These are phyloP conservation scores for Vanessa cardui DNA, from an alignment of 2,888 invertebrate genomes.

Conservation along the genomic window DNA sequence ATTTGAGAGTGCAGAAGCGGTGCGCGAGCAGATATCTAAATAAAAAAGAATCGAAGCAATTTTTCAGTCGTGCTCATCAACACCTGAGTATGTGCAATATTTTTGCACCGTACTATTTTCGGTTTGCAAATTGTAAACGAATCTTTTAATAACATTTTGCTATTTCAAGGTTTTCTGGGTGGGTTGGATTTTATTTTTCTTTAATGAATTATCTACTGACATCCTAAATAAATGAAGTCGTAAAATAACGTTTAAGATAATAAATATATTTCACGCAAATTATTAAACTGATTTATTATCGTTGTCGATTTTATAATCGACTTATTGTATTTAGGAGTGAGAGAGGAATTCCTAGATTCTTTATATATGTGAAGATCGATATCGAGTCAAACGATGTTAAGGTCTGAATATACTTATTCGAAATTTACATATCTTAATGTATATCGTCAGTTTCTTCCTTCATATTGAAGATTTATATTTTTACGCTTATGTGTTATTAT, in stretches of 20 bases:
- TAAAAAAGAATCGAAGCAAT: slow-evolving; percentile 9
- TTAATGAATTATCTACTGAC: slow-evolving; percentile 6
- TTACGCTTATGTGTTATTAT: too few relatives aligned
- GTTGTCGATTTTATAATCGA: not conserved
- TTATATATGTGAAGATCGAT: too few relatives aligned
- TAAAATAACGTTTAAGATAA: not conserved
- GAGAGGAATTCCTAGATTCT: too few relatives aligned
- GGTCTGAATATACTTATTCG: not conserved
- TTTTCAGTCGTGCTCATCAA: slow-evolving; percentile 19
- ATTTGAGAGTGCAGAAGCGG: not conserved
- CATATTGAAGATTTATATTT: too few relatives aligned
- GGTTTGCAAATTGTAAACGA: slow-evolving; percentile 8
- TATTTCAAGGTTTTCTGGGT: slow-evolving; percentile 15
- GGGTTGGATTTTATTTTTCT: slow-evolving; percentile 9
- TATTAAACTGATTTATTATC: too few relatives aligned
- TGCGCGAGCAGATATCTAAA: not conserved
- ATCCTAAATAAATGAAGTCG: slow-evolving; percentile 5
- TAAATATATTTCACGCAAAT: too few relatives aligned
- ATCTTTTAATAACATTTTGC: slow-evolving; percentile 18
- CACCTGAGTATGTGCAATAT: slow-evolving; percentile 22
- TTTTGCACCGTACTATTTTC: slow-evolving; percentile 24
- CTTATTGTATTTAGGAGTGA: not conserved
- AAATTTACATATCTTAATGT: not conserved
- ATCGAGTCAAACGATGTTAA: not conserved
- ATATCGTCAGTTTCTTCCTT: too few relatives aligned